These are phyloP conservation scores for Lottia scabra DNA, from an alignment of 2,888 invertebrate genomes.

Conservation along the genomic window DNA sequence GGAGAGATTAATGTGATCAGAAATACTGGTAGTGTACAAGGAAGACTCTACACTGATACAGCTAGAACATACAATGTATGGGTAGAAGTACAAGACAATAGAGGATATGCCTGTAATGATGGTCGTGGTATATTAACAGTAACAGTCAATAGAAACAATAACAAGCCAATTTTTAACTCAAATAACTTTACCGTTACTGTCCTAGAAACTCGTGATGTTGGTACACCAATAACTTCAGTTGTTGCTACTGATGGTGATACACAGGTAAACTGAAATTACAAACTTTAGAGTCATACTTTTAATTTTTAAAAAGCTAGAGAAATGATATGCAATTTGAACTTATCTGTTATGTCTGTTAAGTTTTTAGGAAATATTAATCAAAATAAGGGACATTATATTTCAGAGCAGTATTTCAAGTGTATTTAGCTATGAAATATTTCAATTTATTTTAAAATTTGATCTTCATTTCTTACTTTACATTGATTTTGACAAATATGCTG, in stretches of 20 bases:
- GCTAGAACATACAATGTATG: neutral
- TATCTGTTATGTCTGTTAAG: too few species aligned
- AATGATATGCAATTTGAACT: too few species aligned
- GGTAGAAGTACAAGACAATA: neutral
- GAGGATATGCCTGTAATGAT: conserved; percentile 18
- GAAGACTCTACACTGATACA: neutral
- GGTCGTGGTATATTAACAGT: neutral
- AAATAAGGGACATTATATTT: too few species aligned
- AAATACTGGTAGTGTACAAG: conserved; percentile 39
- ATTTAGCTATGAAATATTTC: too few species aligned
- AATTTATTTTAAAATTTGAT: too few species aligned
- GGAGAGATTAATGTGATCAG: conserved; percentile 52
- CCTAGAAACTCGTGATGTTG: neutral
- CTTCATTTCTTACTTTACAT: too few species aligned
- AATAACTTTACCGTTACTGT: neutral
- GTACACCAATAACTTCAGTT: neutral
- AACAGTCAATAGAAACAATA: neutral
- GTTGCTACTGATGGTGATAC: neutral
- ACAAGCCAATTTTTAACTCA: neutral
- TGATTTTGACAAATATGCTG: too few species aligned
- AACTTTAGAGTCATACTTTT: too few species aligned
- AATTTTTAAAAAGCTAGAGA: too few species aligned
- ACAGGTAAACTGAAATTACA: neutral
- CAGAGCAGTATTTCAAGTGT: too few species aligned
- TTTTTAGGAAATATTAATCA: too few species aligned